These are phyloP conservation scores for Neocrepidodera transversa DNA, from an alignment of 2,888 invertebrate species.

Conservation along the genomic window DNA sequence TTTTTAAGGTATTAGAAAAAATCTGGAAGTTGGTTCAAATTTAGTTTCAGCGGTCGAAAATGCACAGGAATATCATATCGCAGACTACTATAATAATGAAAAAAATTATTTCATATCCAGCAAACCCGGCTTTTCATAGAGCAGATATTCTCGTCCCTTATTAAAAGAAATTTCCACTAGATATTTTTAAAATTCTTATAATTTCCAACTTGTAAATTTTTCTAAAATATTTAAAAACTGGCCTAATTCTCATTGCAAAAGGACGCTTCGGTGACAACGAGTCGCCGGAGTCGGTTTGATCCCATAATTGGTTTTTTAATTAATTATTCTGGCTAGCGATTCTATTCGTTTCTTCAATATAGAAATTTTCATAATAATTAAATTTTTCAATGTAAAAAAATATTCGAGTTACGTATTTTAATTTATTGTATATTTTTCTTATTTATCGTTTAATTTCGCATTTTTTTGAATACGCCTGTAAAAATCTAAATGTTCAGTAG, in stretches of 20 bases:
- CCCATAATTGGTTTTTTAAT: conserved; percentile 13
- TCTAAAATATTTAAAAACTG: not conserved
- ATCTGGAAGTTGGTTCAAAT: not conserved
- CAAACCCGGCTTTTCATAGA: no score
- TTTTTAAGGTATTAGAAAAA: not conserved
- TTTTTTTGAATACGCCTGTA: no score
- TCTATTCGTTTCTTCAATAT: not conserved
- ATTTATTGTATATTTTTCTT: no score
- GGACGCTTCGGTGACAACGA: not conserved
- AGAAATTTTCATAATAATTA: conserved; percentile 10
- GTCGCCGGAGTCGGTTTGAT: not conserved
- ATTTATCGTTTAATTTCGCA: no score
- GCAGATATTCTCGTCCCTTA: no score
- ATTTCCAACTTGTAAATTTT: not conserved
- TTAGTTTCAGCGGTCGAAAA: no score
- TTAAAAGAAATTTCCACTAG: not conserved
- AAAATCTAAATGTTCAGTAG: no score
- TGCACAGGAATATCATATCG: no score
- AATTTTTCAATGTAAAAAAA: not conserved
- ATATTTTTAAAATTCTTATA: not conserved
- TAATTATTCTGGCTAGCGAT: not conserved
- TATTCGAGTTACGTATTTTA: no score
- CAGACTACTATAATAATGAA: no score
- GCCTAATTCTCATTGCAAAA: not conserved
- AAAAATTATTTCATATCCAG: no score